Evolutionary conservation across 2,888 invertebrate genomes (phyloP).

Genomic region (Drosophila atripex): DNA sequence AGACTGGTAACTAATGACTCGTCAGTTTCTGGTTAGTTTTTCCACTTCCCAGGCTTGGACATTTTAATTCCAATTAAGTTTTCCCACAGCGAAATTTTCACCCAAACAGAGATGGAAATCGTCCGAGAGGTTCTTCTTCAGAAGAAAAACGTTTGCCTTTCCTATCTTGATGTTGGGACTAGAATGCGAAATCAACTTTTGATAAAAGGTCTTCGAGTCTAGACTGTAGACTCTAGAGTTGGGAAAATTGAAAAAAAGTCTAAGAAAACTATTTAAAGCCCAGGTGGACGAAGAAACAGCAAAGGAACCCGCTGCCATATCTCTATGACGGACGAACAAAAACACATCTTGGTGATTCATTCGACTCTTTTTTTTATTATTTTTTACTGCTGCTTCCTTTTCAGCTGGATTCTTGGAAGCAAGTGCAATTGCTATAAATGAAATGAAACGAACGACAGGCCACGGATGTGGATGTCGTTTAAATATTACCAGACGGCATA

Average conservation of each 20-base stretch:
- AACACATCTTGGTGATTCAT: constrained; percentile 43
- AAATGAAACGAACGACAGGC: constrained; percentile 34
- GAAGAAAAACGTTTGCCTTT: constrained; percentile 25
- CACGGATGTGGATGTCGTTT: constrained; percentile 76
- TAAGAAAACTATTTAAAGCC: constrained; percentile 40
- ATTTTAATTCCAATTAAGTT: constrained; percentile 21
- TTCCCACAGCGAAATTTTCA: constrained; percentile 27
- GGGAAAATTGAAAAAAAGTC: constrained; percentile 27
- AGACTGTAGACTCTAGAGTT: neutral
- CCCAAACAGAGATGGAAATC: constrained; percentile 24
- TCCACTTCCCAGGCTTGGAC: neutral
- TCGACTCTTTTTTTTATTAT: constrained; percentile 13
- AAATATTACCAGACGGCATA: constrained; percentile 72
- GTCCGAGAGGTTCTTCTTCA: constrained; percentile 16
- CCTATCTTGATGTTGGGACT: constrained; percentile 30
- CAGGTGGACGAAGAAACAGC: constrained; percentile 3
- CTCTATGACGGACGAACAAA: constrained; percentile 25
- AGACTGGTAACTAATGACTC: constrained; percentile 15
- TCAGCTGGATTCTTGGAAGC: constrained; percentile 57
- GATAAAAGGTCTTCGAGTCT: constrained; percentile 1
- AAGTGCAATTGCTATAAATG: constrained; percentile 68
- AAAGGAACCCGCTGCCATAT: constrained; percentile 11
- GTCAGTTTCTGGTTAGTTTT: constrained; percentile 9
- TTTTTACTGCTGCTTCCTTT: constrained; percentile 13
- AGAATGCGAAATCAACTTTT: constrained; percentile 35